Conservation (phyloP, 2,888 invertebrate genomes). For the Julus scandinavius region DNA sequence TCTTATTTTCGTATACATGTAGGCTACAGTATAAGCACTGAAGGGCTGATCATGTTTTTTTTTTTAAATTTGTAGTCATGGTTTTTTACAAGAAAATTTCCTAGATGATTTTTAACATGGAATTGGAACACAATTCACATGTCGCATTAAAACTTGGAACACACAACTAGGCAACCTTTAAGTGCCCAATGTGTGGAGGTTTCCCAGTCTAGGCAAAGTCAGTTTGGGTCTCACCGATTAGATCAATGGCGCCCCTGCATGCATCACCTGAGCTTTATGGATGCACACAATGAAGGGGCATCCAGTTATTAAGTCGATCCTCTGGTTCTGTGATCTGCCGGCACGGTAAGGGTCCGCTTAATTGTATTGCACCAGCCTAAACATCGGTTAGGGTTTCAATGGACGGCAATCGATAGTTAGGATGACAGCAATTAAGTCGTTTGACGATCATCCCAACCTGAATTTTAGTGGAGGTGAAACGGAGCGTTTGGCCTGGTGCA, state of each 20-base stretch:
- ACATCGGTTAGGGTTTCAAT: slow-evolving; percentile 16
- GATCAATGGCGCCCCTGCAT: background rate
- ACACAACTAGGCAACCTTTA: no score
- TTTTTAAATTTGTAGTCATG: no score
- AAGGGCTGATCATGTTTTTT: no score
- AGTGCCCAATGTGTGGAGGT: background rate
- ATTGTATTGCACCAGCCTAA: background rate
- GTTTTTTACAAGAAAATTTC: no score
- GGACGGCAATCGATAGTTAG: slow-evolving; percentile 10
- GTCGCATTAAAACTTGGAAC: no score
- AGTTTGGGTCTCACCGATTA: background rate
- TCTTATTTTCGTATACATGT: no score
- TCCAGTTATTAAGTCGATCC: slow-evolving; percentile 20
- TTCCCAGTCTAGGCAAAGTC: background rate
- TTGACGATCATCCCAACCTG: slow-evolving; percentile 26
- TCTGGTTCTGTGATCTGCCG: background rate
- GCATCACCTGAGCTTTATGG: background rate
- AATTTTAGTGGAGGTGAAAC: slow-evolving; percentile 7
- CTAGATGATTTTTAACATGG: no score
- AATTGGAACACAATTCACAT: no score
- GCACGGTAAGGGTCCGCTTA: background rate
- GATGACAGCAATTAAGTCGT: slow-evolving; percentile 7
- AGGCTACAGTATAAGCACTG: no score
- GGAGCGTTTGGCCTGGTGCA: background rate
- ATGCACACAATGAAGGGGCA: slow-evolving; percentile 1